Evolutionary conservation across 2,113 vertebrate species (phyloP).

Genomic region (Oreochromis niloticus): DNA sequence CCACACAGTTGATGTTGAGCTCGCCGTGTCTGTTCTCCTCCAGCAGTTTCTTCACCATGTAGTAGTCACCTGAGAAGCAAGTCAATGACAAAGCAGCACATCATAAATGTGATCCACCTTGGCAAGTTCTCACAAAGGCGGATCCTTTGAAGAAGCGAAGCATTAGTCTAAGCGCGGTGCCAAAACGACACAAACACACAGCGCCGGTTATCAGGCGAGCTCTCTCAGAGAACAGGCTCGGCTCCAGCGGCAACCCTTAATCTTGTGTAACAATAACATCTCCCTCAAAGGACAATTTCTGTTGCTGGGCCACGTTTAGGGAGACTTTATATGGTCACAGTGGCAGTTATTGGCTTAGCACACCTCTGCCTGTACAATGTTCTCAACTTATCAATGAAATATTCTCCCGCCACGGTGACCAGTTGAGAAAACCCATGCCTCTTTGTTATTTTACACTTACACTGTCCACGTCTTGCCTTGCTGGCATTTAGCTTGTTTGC

Average conservation of each 20-base stretch:
- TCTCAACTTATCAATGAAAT: slow-evolving; percentile 36
- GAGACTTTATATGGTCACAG: slow-evolving; percentile 69
- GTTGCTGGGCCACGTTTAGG: slow-evolving; percentile 1
- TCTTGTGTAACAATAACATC: slow-evolving; percentile 57
- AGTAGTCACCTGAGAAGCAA: slow-evolving; percentile 85
- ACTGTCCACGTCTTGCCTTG: background rate
- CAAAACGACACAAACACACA: background rate
- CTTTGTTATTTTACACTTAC: background rate
- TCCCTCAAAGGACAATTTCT: slow-evolving; percentile 53
- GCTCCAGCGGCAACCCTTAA: background rate
- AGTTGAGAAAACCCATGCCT: background rate
- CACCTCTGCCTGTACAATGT: background rate
- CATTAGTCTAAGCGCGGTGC: background rate
- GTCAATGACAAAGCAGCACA: background rate
- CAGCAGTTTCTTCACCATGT: slow-evolving; percentile 98
- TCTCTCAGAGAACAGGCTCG: background rate
- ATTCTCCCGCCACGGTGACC: background rate
- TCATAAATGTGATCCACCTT: background rate
- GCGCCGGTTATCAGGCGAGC: background rate
- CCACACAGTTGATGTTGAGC: slow-evolving; percentile 96
- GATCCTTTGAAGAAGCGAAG: background rate
- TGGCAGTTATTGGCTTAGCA: background rate
- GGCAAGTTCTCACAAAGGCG: background rate
- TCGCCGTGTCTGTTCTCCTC: slow-evolving; percentile 89
- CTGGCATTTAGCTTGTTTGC: background rate